Evolutionary conservation across 2,888 invertebrate species (phyloP).

Genomic region (Heteropelma amictum): DNA sequence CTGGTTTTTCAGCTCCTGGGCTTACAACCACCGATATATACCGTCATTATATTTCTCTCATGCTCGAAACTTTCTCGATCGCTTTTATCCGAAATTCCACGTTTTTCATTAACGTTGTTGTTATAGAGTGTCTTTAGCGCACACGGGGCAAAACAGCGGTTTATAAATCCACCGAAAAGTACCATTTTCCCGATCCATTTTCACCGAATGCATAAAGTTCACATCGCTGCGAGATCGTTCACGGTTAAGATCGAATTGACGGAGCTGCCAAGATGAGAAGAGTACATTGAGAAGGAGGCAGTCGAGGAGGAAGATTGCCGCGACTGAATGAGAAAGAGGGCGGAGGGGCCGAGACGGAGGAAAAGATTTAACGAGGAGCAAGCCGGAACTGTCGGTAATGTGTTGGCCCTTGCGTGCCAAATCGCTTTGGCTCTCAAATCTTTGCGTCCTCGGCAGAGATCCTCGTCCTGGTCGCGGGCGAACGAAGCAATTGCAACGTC

Average conservation of each 20-base stretch:
- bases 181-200: neutral
- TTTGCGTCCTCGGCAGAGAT: slow-evolving; percentile 49
- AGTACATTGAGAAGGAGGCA: slow-evolving; percentile 13
- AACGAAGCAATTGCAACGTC: slow-evolving; percentile 38
- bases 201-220: slow-evolving; percentile 4
- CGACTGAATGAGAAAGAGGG: slow-evolving; percentile 8
- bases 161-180: too few relatives aligned
- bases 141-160: too few relatives aligned
- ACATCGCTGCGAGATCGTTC: slow-evolving; percentile 14
- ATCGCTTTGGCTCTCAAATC: slow-evolving; percentile 57
- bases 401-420: slow-evolving; percentile 54
- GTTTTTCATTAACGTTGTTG: too few relatives aligned
- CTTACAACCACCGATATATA: too few relatives aligned
- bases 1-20: neutral
- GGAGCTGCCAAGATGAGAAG: slow-evolving; percentile 44
- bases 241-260: slow-evolving; percentile 37
- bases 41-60: too few relatives aligned
- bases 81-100: too few relatives aligned
- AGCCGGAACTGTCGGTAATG: slow-evolving; percentile 55
- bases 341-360: too few relatives aligned
- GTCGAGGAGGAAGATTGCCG: neutral
- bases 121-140: too few relatives aligned
- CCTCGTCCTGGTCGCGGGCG: slow-evolving; percentile 38
- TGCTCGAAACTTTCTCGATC: too few relatives aligned
- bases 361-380: too few relatives aligned